phyloP scores from a whole-genome alignment of 2,888 invertebrate genomes.

The Lysandra coridon region DNA sequence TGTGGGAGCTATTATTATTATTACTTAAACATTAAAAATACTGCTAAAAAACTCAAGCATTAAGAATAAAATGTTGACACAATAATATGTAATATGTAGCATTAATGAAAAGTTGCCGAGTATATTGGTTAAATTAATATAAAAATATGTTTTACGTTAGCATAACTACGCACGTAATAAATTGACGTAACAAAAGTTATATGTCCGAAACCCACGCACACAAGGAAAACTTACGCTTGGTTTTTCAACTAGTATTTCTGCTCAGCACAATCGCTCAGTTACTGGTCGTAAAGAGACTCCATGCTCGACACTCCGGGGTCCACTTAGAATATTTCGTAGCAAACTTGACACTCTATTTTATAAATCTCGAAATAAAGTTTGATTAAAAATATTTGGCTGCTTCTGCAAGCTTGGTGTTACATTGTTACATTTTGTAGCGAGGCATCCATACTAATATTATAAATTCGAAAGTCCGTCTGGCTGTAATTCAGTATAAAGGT shows the following conservation, averaged over 20 bases:
- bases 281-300: constrained; percentile 25
- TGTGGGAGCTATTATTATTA: no score
- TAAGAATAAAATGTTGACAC: no score
- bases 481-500: no score
- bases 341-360: constrained; percentile 21
- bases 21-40: no score
- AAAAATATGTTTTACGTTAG: no score
- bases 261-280: constrained; percentile 28
- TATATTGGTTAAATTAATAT: no score
- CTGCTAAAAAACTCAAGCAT: no score
- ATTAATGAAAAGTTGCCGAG: no score
- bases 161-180: background rate
- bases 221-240: background rate
- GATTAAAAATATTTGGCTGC: constrained; percentile 1
- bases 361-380: constrained; percentile 15
- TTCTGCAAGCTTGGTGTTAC: background rate
- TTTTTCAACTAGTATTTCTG: constrained; percentile 28
- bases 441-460: no score
- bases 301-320: constrained; percentile 4
- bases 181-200: background rate
- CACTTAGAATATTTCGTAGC: constrained; percentile 24
- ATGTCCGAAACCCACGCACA: constrained; percentile 8
- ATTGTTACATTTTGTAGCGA: background rate
- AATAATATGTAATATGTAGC: no score
- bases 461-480: no score